A percentile compares a stretch with the other conserved stretches of the same genome.
Conservation (phyloP, 2,113 vertebrate genomes). For the Menidia beryllina region DNA sequence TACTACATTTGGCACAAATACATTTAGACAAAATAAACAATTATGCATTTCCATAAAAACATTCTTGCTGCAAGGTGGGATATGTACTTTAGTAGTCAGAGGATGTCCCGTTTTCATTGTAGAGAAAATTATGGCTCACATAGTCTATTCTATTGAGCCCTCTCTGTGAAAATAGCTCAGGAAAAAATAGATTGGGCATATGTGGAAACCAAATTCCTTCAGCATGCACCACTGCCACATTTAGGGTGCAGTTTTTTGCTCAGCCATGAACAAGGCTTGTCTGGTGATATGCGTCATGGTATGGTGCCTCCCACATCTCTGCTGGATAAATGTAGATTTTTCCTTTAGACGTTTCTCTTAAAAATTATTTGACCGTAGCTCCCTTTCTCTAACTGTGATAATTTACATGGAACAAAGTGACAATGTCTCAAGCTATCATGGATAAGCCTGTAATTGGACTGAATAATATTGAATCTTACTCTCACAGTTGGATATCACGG, state of each 20-base stretch:
- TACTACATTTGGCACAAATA: conserved; percentile 5
- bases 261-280: no score
- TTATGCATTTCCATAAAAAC: conserved; percentile 6
- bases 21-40: conserved; percentile 5
- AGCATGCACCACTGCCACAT: neutral
- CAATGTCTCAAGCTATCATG: no score
- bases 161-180: neutral
- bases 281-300: no score
- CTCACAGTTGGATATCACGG: neutral
- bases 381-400: no score
- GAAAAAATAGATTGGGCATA: neutral
- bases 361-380: no score
- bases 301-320: no score
- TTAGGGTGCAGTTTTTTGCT: neutral
- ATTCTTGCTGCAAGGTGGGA: neutral
- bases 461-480: neutral
- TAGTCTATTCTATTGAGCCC: neutral
- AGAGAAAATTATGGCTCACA: neutral
- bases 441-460: no score
- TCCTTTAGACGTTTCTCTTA: no score
- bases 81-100: conserved; percentile 1
- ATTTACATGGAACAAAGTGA: no score
- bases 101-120: neutral
- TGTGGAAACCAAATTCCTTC: neutral
- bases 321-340: no score